Evolutionary conservation across 2,888 invertebrate genomes (phyloP), one percentile per base, ranked within the genome.

Genomic region (Tiliacea aurago): DNA sequence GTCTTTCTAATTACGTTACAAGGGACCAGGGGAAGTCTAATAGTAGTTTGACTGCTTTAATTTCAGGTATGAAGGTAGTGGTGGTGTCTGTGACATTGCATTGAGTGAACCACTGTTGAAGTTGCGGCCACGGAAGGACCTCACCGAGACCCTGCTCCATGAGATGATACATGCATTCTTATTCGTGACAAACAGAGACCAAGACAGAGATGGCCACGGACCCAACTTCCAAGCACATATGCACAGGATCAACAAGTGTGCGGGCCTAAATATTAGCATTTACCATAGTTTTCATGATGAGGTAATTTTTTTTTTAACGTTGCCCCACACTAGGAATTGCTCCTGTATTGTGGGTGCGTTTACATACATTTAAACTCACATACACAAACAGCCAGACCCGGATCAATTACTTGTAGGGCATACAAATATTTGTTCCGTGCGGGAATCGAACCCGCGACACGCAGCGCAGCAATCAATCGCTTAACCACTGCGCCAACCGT

Each of bases 111-210:
- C 99, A 0, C 94, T 99, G 33, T 96, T 99, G 0, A 99, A 99
- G 92, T 95, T 99, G 7, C 96, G 99, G 45, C 99, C 99, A 0
- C 97, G 99, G 53, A 99, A 99, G 92, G 99, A 99, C 95, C 96
- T 99, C 0, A 97, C 99, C 0, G 99, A 99, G 95, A 99, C 99
- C 0, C 95, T 99, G n/a, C 95, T 99, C 95, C 99, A 99, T 95
- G 99, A 99, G 95, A 99, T 99, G 99, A 99, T 99, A 81, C 99
- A 99, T 93, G 99, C 99, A 0, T 99, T 97, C 92, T 97, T 99
- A 78, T 99, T 99, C 95, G 97, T 99, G 0, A 98, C 98, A 0
- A 97, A 97, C 83, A 97, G 98, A 85, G 98, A 98, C 87, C 97
- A 97, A 88, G 99, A 99, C 89, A 97, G 99, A 86, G 98, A 99